Conservation (phyloP, 1,140 invertebrate species). For the Drosophila teissieri region DNA sequence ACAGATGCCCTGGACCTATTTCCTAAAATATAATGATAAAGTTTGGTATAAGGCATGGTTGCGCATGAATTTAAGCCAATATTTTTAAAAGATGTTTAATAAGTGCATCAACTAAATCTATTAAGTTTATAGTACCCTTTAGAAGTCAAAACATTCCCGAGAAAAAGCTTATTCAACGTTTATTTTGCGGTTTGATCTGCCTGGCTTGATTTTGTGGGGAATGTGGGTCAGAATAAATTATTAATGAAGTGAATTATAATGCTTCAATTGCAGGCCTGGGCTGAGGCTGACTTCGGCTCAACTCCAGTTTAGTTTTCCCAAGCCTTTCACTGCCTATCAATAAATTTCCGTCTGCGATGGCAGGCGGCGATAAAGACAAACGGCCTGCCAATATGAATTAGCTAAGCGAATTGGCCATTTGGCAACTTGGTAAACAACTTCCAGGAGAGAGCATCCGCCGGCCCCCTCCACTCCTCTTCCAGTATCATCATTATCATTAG, state of each 20-base stretch:
- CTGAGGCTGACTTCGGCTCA: constrained; percentile 29
- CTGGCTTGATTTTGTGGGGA: constrained; percentile 29
- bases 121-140: no score
- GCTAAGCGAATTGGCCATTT: constrained; percentile 82
- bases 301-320: constrained; percentile 30
- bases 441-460: constrained; percentile 33
- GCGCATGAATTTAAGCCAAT: no score
- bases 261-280: constrained; percentile 36
- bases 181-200: constrained; percentile 20
- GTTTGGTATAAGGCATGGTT: no score
- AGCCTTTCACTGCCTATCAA: constrained; percentile 80
- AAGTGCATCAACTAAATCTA: no score
- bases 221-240: constrained; percentile 65
- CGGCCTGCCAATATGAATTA: constrained; percentile 81
- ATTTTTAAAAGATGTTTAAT: neutral
- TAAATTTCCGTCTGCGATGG: constrained; percentile 68
- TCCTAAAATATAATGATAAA: neutral
- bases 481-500: constrained; percentile 83
- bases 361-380: constrained; percentile 78
- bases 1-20: neutral
- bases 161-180: constrained; percentile 37
- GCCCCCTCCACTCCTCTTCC: constrained; percentile 18
- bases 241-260: constrained; percentile 61
- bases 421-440: constrained; percentile 74
- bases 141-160: constrained; percentile 2